Evolutionary conservation across 2,888 invertebrate genomes (phyloP), one percentile per base, ranked within the genome.

Genomic region (Plagiodera versicolora): DNA sequence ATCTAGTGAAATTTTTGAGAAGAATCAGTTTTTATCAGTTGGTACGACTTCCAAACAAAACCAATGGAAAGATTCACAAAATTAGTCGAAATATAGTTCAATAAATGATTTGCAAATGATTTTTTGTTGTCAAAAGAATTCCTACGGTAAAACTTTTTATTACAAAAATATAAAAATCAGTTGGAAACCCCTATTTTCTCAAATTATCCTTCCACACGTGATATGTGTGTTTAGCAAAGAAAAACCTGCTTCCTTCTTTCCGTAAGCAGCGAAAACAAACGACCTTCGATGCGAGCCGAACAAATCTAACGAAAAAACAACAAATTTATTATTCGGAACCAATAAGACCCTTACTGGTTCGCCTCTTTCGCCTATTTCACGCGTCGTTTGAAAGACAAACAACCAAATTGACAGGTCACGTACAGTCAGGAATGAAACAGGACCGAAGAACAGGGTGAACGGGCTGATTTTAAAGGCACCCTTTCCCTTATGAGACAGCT

Each of bases 341-440:
- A 62, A 65, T 58, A 60, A 56, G 56, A 59, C 54, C 50, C 48
- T 24, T 24, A 24, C 24, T 24, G 24, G 24, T 24, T 24, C 24
- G 24, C 24, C 24, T 24, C 58, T 60, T 53, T 60, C 56, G 44
- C 58, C 58, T 55, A 52, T 54, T 58, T 64, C 55, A 60, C 60
- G 64, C 64, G 58, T 66, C 66, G 62, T 66, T 66, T 64, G 60
- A 57, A 66, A 66, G 66, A 66, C 66, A 66, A 66, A 66, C 64
- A 62, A 54, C 61, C 58, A 60, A 66, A 64, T 64, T 64, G 64
- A 58, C 66, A 62, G 63, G 63, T 62, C 63, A 66, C 64, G 64
- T 64, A n/a, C n/a, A 61, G 56, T 46, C 48, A 54, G 32, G 53
- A 60, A 63, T 56, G 58, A 58, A 61, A 63, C 55, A 61, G 58